Conservation (phyloP, 2,888 invertebrate genomes). For the Limnephilus auricula region DNA sequence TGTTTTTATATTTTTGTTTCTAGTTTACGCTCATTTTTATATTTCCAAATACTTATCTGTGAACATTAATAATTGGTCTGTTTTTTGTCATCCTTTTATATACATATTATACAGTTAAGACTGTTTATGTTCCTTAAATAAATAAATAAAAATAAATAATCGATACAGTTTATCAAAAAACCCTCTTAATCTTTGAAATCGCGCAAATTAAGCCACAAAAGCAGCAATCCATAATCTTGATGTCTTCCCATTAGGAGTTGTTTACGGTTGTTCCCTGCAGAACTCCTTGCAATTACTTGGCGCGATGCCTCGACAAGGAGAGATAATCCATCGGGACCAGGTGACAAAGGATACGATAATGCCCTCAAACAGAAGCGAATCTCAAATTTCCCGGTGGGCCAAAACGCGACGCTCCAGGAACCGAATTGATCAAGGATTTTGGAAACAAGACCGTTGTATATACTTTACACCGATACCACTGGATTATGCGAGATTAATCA, state of each 20-base stretch:
- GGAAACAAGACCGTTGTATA: neutral
- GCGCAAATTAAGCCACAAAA: neutral
- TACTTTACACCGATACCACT: too few species aligned
- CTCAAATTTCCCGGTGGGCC: neutral
- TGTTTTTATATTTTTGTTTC: too few species aligned
- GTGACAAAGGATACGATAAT: conserved; percentile 40
- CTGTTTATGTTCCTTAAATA: too few species aligned
- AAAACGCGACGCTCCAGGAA: neutral
- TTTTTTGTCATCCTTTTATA: too few species aligned
- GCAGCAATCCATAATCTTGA: conserved; percentile 2
- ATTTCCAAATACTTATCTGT: too few species aligned
- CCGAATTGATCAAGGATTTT: neutral
- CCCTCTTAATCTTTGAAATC: neutral
- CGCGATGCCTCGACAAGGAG: conserved; percentile 12
- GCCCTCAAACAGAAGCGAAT: neutral
- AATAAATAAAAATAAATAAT: too few species aligned
- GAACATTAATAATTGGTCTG: too few species aligned
- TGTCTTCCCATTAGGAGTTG: neutral
- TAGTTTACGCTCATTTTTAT: too few species aligned
- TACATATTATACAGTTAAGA: too few species aligned
- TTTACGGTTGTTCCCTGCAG: conserved; percentile 4
- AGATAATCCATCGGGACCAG: conserved; percentile 35
- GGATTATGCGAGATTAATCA: too few species aligned
- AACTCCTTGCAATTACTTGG: conserved; percentile 17
- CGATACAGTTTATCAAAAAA: neutral